A percentile compares a stretch with the other conserved stretches of the same genome.
These are phyloP conservation scores for Megamerina dolium DNA, from an alignment of 2,888 invertebrate genomes.

Conservation along the genomic window DNA sequence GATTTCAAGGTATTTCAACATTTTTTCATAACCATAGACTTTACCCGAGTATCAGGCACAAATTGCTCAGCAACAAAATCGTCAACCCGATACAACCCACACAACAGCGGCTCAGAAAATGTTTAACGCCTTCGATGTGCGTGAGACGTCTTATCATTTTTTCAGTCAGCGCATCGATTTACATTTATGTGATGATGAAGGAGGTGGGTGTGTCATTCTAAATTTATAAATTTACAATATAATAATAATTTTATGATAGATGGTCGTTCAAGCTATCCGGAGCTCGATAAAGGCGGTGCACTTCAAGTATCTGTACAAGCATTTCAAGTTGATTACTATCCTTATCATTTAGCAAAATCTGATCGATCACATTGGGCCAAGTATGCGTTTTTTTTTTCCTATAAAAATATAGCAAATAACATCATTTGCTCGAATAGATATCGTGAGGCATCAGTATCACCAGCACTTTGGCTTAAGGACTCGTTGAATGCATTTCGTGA, in stretches of 20 bases:
- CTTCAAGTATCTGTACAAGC: constrained; percentile 84
- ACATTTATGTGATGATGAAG: constrained; percentile 93
- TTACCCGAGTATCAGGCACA: constrained; percentile 71
- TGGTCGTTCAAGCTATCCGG: constrained; percentile 78
- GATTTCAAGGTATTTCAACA: constrained; percentile 1
- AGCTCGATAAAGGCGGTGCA: constrained; percentile 83
- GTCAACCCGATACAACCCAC: constrained; percentile 44
- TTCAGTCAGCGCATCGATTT: constrained; percentile 88
- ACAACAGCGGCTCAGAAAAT: constrained; percentile 53
- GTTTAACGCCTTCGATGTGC: constrained; percentile 86
- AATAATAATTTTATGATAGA: constrained; percentile 52
- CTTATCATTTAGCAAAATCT: constrained; percentile 87
- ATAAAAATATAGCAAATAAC: neutral
- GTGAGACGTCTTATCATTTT: constrained; percentile 96
- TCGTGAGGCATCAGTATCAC: constrained; percentile 71
- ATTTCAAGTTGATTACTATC: constrained; percentile 90
- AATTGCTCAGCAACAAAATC: constrained; percentile 53
- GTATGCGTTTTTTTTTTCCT: constrained; percentile 36
- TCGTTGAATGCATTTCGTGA: constrained; percentile 74
- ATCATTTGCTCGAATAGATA: constrained; percentile 49
- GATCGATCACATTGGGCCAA: constrained; percentile 87
- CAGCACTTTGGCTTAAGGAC: constrained; percentile 81
- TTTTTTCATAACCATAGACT: too few relatives aligned
- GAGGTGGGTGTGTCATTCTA: constrained; percentile 56
- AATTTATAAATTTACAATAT: neutral